A percentile compares a stretch with the other conserved stretches of the same genome.
These are phyloP conservation scores for Megathymus violae DNA, from an alignment of 1,140 invertebrate genomes.

Conservation along the genomic window DNA sequence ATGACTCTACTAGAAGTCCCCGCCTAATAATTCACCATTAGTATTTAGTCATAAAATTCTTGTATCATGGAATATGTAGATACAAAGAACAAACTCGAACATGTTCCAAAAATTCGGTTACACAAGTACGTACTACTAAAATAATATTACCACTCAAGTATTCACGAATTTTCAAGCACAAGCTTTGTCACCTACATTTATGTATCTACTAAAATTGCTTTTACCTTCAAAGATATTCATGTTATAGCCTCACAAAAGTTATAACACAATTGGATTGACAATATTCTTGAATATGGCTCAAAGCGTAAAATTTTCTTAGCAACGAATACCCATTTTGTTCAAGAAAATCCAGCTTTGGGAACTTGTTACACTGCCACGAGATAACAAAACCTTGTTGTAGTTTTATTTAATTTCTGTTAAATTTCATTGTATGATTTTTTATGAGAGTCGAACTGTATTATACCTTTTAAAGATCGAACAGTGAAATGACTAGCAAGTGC, in stretches of 20 bases:
- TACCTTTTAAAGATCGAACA: too few relatives aligned
- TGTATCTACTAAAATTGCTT: slow-evolving; percentile 13
- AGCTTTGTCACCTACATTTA: background rate
- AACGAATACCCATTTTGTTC: slow-evolving; percentile 33
- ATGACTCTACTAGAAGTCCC: too few relatives aligned
- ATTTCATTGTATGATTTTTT: too few relatives aligned
- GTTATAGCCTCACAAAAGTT: slow-evolving; percentile 26
- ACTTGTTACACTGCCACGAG: slow-evolving; percentile 1
- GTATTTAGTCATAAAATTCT: too few relatives aligned
- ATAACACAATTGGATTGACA: slow-evolving; percentile 34
- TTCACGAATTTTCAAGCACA: background rate
- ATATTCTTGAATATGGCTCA: slow-evolving; percentile 30
- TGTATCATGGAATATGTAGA: too few relatives aligned
- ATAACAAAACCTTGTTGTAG: background rate
- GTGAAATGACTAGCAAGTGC: too few relatives aligned
- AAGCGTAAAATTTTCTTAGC: slow-evolving; percentile 35
- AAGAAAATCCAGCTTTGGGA: slow-evolving; percentile 8
- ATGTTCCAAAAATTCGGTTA: background rate
- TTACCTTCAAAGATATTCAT: slow-evolving; percentile 13
- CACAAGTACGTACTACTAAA: background rate
- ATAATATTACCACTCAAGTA: background rate
- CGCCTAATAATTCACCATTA: too few relatives aligned
- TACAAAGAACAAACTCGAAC: background rate
- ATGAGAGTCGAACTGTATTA: too few relatives aligned
- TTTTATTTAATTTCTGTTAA: too few relatives aligned